These are phyloP conservation scores for Collichthys lucidus DNA, from an alignment of 2,113 vertebrate species.

Conservation along the genomic window DNA sequence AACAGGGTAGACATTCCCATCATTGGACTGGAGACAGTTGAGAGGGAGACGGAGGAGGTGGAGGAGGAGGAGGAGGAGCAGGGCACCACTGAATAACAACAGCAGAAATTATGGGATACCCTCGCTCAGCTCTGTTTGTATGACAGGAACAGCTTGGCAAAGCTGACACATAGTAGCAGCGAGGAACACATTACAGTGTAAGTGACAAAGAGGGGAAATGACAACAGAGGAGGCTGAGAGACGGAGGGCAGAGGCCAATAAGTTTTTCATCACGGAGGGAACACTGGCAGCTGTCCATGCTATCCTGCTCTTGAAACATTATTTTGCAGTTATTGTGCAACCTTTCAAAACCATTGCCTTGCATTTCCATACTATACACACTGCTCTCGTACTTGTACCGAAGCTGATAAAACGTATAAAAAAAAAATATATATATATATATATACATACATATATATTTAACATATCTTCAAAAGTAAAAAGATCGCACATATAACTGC, in stretches of 20 bases:
- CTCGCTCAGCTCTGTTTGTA: constrained; percentile 54
- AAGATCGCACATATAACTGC: neutral
- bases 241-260: constrained; percentile 57
- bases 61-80: constrained; percentile 24
- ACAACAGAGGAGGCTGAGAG: constrained; percentile 67
- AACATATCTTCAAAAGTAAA: neutral
- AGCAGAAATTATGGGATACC: constrained; percentile 58
- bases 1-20: constrained; percentile 40
- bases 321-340: constrained; percentile 41
- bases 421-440: neutral
- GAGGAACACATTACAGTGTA: constrained; percentile 61
- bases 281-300: constrained; percentile 44
- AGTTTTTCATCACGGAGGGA: constrained; percentile 68
- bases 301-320: constrained; percentile 39
- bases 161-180: constrained; percentile 54
- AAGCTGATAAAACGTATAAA: neutral
- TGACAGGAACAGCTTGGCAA: constrained; percentile 62
- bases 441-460: neutral
- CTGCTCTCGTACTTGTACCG: neutral
- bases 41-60: neutral
- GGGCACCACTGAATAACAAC: constrained; percentile 14
- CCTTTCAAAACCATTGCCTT: neutral
- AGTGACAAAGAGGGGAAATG: constrained; percentile 75
- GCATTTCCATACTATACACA: constrained; percentile 1
- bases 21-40: constrained; percentile 13